Evolutionary conservation across 2,888 invertebrate genomes (phyloP).

Genomic region (Zonitis immaculata): DNA sequence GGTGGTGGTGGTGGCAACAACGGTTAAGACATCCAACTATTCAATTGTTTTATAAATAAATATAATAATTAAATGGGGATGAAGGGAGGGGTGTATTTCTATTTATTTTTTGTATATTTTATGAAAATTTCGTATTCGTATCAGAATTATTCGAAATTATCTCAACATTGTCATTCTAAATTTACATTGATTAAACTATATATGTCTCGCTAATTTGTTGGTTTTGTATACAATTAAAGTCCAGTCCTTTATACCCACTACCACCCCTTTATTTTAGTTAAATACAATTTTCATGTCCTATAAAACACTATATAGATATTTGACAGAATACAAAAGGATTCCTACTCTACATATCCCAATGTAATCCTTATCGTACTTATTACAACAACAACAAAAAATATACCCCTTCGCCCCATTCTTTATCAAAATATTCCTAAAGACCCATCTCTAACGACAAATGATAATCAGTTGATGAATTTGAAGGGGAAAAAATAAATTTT

Average conservation of each 20-base stretch:
- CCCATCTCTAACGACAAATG: too few relatives aligned
- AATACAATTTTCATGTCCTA: not conserved
- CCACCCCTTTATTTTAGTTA: not conserved
- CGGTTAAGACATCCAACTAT: too few relatives aligned
- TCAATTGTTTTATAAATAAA: too few relatives aligned
- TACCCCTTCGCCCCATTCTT: too few relatives aligned
- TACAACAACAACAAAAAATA: too few relatives aligned
- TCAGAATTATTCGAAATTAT: not conserved
- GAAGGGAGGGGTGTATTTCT: too few relatives aligned
- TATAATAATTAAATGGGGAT: too few relatives aligned
- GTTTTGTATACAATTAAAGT: constrained; percentile 36
- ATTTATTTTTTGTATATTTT: not conserved
- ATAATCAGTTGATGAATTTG: too few relatives aligned
- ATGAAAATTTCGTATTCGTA: not conserved
- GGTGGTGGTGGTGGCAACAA: too few relatives aligned
- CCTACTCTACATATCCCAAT: constrained; percentile 24
- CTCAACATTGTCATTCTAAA: constrained; percentile 15
- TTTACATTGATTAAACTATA: constrained; percentile 30
- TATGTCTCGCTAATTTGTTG: constrained; percentile 37
- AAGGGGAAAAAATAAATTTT: too few relatives aligned
- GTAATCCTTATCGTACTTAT: too few relatives aligned
- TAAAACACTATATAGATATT: not conserved
- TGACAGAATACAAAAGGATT: constrained; percentile 26
- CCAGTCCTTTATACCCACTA: constrained; percentile 15
- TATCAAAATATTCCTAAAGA: too few relatives aligned